These are phyloP conservation scores for Nasonia giraulti DNA, from an alignment of 1,140 invertebrate genomes.

Conservation along the genomic window DNA sequence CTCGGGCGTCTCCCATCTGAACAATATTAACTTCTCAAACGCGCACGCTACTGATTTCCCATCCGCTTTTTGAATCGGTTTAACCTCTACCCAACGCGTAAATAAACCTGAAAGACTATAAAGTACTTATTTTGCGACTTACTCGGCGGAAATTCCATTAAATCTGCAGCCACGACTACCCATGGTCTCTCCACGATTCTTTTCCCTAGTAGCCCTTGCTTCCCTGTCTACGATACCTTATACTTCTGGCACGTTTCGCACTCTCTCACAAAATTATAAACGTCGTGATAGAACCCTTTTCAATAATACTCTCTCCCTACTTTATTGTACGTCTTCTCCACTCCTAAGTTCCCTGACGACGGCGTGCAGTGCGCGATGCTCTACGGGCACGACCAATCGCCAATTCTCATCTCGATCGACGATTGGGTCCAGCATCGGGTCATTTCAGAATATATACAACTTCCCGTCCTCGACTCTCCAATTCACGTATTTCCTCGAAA, in stretches of 20 bases:
- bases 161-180: not conserved
- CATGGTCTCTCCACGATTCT: not conserved
- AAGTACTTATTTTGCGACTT: not conserved
- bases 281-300: not conserved
- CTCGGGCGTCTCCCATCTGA: slow-evolving; percentile 32
- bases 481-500: not conserved
- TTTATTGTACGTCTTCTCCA: not conserved
- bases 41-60: too few species aligned
- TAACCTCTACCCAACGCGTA: too few species aligned
- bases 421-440: too few species aligned
- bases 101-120: not conserved
- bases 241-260: not conserved
- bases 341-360: not conserved
- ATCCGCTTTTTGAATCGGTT: too few species aligned
- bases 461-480: not conserved
- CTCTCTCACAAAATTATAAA: not conserved
- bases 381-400: not conserved
- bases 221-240: not conserved
- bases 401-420: too few species aligned
- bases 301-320: not conserved
- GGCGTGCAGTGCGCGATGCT: too few species aligned
- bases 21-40: not conserved
- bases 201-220: not conserved
- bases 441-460: too few species aligned
- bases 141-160: too few species aligned